Conservation (phyloP, 1,140 invertebrate species). For the Aphidius ervi region DNA sequence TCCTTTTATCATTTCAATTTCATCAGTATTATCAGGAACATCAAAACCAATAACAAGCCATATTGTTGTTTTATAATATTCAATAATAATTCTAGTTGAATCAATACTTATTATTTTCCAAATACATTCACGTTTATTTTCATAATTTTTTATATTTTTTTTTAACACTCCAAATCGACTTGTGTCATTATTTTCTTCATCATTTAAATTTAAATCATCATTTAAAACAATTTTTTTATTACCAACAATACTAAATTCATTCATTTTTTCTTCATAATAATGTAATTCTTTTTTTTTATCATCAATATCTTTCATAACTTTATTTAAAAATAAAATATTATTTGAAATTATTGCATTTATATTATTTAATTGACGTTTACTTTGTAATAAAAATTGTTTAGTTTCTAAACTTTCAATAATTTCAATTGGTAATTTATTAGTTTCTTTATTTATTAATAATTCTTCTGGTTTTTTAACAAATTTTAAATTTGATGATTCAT, state of each 20-base stretch:
- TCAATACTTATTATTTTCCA: conserved; percentile 1
- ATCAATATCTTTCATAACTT: too few relatives aligned
- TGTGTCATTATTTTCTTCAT: neutral
- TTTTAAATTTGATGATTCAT: too few relatives aligned
- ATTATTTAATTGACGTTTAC: too few relatives aligned
- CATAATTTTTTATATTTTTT: neutral
- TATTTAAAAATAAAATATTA: too few relatives aligned
- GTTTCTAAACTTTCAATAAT: too few relatives aligned
- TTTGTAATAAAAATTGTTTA: too few relatives aligned
- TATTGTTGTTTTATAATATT: conserved; percentile 4
- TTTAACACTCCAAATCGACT: conserved; percentile 3
- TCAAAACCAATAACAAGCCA: neutral
- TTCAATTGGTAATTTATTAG: too few relatives aligned
- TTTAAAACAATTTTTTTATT: neutral
- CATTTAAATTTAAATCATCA: neutral
- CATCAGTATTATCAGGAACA: neutral
- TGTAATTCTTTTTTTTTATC: too few relatives aligned
- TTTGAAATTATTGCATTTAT: too few relatives aligned
- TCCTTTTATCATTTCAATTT: neutral
- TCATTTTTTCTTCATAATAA: neutral
- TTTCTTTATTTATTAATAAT: too few relatives aligned
- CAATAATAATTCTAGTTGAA: conserved; percentile 4
- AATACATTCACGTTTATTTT: neutral
- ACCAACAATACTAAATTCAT: too few relatives aligned
- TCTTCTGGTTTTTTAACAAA: too few relatives aligned